Conservation (phyloP, 2,113 vertebrate genomes). For the Pseudorectes ferrugineus region DNA sequence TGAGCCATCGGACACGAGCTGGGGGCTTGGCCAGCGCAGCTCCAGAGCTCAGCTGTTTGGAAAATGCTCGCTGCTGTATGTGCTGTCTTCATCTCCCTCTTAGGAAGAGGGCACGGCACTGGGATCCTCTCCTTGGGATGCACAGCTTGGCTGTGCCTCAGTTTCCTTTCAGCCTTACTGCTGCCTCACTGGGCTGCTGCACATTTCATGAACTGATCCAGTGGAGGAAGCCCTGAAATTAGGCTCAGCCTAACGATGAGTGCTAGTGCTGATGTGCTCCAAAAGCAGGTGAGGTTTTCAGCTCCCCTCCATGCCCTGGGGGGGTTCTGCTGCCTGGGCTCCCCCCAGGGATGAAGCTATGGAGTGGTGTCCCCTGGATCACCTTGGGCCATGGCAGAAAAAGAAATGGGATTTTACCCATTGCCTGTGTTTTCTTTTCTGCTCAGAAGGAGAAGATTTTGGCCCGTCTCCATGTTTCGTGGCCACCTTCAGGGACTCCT, state of each 20-base stretch:
- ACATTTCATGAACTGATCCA: background rate
- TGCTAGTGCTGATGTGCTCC: background rate
- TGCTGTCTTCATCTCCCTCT: background rate
- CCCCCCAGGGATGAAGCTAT: background rate
- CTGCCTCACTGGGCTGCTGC: background rate
- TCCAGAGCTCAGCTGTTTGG: background rate
- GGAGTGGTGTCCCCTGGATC: background rate
- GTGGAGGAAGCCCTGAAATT: background rate
- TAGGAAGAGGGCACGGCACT: background rate
- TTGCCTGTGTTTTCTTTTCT: background rate
- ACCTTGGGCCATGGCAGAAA: background rate
- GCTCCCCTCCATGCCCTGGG: background rate
- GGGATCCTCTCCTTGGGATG: background rate
- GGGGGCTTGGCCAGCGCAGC: background rate
- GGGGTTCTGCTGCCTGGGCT: background rate
- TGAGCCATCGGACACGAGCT: fast-evolving
- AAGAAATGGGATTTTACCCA: background rate
- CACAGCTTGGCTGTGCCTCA: background rate
- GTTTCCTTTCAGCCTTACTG: background rate
- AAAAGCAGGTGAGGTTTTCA: background rate
- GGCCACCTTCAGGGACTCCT: background rate
- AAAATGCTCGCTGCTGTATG: background rate
- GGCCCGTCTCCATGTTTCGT: background rate
- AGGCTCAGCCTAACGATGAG: background rate
- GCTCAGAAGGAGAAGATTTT: background rate